Conservation (phyloP, 2,888 invertebrate species). For the Oasisia sp. region DNA sequence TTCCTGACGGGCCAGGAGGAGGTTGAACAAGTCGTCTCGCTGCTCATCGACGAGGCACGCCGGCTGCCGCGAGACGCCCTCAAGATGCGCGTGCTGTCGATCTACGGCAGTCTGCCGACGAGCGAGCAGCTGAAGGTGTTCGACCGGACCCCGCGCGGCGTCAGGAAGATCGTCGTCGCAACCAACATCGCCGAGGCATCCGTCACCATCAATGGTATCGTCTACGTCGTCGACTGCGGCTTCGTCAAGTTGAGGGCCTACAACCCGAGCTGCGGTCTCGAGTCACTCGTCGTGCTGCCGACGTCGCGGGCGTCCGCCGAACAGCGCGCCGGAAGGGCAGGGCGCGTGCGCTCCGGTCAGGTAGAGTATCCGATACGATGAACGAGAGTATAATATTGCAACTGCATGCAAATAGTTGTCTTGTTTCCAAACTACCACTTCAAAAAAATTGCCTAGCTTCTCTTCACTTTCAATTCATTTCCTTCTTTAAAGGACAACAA, state of each 20-base stretch:
- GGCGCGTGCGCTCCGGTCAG: conserved; percentile 80
- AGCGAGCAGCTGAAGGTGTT: conserved; percentile 78
- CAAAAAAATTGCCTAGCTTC: too few relatives aligned
- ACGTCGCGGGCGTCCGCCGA: conserved; percentile 13
- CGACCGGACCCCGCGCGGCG: conserved; percentile 74
- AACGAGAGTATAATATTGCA: background rate
- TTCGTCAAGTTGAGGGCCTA: conserved; percentile 95
- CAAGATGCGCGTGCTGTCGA: conserved; percentile 78
- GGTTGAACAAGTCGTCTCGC: conserved; percentile 74
- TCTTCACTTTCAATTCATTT: too few relatives aligned
- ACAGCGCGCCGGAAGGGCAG: conserved; percentile 86
- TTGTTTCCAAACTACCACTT: background rate
- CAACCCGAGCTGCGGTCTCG: conserved; percentile 78
- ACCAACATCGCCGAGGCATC: conserved; percentile 98
- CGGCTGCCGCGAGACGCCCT: conserved; percentile 48
- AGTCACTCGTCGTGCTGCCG: conserved; percentile 13
- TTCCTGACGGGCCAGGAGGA: conserved; percentile 71
- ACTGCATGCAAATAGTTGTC: background rate
- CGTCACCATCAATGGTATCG: conserved; percentile 91
- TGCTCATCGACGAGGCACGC: conserved; percentile 62
- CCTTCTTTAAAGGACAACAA: too few relatives aligned
- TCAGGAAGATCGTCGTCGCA: conserved; percentile 89
- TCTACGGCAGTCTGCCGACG: conserved; percentile 91
- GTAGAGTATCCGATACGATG: background rate
- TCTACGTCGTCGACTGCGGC: conserved; percentile 94